Conservation (phyloP, 2,888 invertebrate genomes). For the Crocallis elinguaria region DNA sequence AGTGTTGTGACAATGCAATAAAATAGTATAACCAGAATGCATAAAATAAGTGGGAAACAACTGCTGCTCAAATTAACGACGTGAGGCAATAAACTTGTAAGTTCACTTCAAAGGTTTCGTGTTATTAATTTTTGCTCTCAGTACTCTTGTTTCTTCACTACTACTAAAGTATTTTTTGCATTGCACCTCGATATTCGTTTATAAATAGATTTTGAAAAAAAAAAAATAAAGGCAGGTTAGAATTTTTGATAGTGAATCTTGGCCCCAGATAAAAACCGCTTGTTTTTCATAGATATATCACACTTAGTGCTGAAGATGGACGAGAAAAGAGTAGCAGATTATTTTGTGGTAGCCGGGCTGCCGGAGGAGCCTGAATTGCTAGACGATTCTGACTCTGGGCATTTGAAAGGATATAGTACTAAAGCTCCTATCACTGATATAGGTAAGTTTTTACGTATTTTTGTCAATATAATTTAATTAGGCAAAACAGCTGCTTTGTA, state of each 20-base stretch:
- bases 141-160: conserved; percentile 2
- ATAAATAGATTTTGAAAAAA: neutral
- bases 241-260: conserved; percentile 4
- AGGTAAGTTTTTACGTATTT: conserved; percentile 79
- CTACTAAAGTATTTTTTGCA: neutral
- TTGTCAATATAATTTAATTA: no score
- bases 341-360: conserved; percentile 98
- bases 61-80: conserved; percentile 43
- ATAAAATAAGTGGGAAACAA: conserved; percentile 47
- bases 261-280: conserved; percentile 18
- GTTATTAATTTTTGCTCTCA: conserved; percentile 48
- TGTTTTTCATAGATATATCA: conserved; percentile 48
- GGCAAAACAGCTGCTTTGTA: no score
- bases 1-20: conserved; percentile 44
- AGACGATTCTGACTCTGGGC: conserved; percentile 92
- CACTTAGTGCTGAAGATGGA: conserved; percentile 86
- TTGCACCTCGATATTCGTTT: neutral
- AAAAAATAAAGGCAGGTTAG: conserved; percentile 22
- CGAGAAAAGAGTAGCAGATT: conserved; percentile 96
- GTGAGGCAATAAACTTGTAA: conserved; percentile 58
- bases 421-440: conserved; percentile 98
- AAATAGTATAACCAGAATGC: conserved; percentile 39
- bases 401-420: conserved; percentile 91
- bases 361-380: conserved; percentile 91
- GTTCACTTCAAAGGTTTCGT: conserved; percentile 68